Evolutionary conservation across 1,140 invertebrate genomes (phyloP), one percentile per base, ranked within the genome.

Genomic region (Drosophila nikananu): DNA sequence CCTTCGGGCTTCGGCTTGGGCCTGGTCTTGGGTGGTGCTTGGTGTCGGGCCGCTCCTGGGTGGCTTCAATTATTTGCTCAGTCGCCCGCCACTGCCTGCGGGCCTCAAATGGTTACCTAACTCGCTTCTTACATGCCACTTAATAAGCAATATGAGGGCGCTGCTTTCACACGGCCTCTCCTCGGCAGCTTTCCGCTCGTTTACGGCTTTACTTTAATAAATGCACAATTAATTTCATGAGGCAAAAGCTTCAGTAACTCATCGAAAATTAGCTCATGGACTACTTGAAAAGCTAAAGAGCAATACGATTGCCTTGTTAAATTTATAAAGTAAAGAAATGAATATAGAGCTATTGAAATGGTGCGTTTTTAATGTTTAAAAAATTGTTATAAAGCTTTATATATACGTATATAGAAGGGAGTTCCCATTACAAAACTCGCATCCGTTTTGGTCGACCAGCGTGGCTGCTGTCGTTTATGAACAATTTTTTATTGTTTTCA

Each of bases 41-140:
- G 42, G 32, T 17, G 55, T 23, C n/a, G 37, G 21, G 27, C 41
- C 19, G 35, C 67, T 67, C 64, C 51, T 52, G 51, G 51, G 65
- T 71, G 81, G 70, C 44, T 83, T 83, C 81, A 83, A 83, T 83
- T 83, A 83, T 83, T 84, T 84, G 81, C 81, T 68, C 66, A 80
- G 71, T 52, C 51, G 49, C 55, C 49, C 32, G 25, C 62, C 63
- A 21, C 41, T 37, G 62, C 61, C 74, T 41, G 54, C 51, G 74
- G 74, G 32, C 49, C 54, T 52, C 46, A 21, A 67, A 77, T 59
- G 73, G 73, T 77, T 77, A 54, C 63, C 73, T 37, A 79, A 79
- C 75, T 79, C 35, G 77, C 63, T 73, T 87, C 49, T 82, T 77
- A 68, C 73, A 68, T 71, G 80, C 84, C 84, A 89, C 83, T 86